phyloP scores from a whole-genome alignment of 2,113 vertebrate species.

The Verasper variegatus region DNA sequence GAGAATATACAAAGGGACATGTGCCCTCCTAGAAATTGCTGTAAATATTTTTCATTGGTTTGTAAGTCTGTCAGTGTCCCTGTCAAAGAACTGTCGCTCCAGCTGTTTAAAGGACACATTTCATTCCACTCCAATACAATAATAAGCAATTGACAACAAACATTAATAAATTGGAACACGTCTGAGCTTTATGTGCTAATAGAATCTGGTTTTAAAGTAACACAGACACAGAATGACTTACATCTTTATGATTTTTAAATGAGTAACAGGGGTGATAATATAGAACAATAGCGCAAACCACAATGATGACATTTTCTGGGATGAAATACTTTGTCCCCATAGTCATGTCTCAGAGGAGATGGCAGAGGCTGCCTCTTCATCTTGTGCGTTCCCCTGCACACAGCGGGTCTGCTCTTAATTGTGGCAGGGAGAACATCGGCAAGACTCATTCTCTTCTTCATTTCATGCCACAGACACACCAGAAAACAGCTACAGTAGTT shows the following conservation, averaged over 20 bases:
- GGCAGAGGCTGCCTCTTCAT: slow-evolving; percentile 58
- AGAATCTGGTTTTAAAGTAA: slow-evolving; percentile 2
- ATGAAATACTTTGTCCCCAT: slow-evolving; percentile 37
- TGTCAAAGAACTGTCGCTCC: slow-evolving; percentile 5
- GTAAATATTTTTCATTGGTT: slow-evolving; percentile 35
- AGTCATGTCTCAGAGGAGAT: slow-evolving; percentile 60
- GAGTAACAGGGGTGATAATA: slow-evolving; percentile 37
- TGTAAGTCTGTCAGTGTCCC: slow-evolving; percentile 15
- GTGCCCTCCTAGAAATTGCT: slow-evolving; percentile 34
- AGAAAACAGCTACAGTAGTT: slow-evolving; percentile 77
- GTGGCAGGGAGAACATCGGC: slow-evolving; percentile 70
- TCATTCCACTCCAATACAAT: slow-evolving; percentile 9
- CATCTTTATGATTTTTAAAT: slow-evolving; percentile 36
- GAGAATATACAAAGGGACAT: slow-evolving; percentile 53
- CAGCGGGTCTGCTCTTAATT: slow-evolving; percentile 78
- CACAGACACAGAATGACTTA: slow-evolving; percentile 19
- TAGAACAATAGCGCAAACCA: slow-evolving; percentile 48
- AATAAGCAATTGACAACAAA: slow-evolving; percentile 3
- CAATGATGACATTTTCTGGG: slow-evolving; percentile 61
- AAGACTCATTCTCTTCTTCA: slow-evolving; percentile 78
- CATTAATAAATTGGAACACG: background rate
- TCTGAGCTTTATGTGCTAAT: background rate
- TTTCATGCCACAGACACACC: slow-evolving; percentile 75
- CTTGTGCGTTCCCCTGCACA: slow-evolving; percentile 65
- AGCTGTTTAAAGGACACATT: slow-evolving; percentile 2